These are phyloP conservation scores for Drosophila teissieri DNA, from an alignment of 1,140 invertebrate species.

Conservation along the genomic window DNA sequence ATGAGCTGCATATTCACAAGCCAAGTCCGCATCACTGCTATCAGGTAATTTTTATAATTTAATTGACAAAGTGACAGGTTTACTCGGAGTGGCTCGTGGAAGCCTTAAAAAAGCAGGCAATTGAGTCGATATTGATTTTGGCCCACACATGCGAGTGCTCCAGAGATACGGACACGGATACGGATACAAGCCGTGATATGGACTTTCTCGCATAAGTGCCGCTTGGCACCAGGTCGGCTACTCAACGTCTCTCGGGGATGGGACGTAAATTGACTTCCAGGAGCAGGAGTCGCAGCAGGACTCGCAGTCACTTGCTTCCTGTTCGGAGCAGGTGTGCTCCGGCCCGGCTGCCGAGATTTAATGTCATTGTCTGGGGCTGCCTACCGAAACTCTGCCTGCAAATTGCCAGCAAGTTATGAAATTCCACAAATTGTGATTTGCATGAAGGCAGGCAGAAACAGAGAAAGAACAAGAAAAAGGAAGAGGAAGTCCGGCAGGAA, in stretches of 20 bases:
- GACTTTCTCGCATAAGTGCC: conserved; percentile 58
- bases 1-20: background rate
- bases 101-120: conserved; percentile 70
- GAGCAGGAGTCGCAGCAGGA: conserved; percentile 2
- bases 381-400: conserved; percentile 14
- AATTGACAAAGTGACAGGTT: conserved; percentile 75
- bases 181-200: background rate
- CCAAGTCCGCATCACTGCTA: conserved; percentile 3
- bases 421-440: conserved; percentile 47
- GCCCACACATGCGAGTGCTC: background rate
- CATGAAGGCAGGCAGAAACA: background rate
- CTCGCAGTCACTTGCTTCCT: background rate
- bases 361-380: conserved; percentile 36
- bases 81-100: conserved; percentile 37
- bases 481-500: conserved; percentile 24
- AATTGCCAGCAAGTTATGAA: conserved; percentile 53
- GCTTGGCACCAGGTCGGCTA: conserved; percentile 37
- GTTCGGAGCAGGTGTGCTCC: conserved; percentile 40
- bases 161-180: conserved; percentile 15
- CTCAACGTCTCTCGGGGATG: conserved; percentile 28
- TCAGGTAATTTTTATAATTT: conserved; percentile 73
- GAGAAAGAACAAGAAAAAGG: background rate
- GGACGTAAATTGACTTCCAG: conserved; percentile 46
- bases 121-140: conserved; percentile 73
- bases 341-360: conserved; percentile 26